phyloP scores from a whole-genome alignment of 2,113 vertebrate genomes.

The Carlito syrichta region DNA sequence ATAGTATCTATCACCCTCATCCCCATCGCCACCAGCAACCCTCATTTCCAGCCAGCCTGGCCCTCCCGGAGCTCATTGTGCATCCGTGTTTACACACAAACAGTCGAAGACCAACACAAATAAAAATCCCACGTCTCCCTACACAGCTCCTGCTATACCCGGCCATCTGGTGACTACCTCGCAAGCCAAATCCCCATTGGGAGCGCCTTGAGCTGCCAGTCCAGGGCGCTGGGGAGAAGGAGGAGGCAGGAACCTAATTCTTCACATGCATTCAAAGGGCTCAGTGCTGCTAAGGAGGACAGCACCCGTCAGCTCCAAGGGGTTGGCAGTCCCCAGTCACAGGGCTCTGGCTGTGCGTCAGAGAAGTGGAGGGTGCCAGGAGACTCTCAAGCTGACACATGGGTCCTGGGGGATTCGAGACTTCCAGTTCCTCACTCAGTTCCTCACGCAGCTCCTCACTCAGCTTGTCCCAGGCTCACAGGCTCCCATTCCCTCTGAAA shows the following conservation, averaged over 20 bases:
- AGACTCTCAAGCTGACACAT: neutral
- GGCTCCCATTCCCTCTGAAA: neutral
- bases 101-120: constrained; percentile 77
- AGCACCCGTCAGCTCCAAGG: neutral
- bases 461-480: neutral
- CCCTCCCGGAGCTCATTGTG: constrained; percentile 64
- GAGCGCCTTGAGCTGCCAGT: constrained; percentile 61
- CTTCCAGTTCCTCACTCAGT: neutral
- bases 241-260: neutral
- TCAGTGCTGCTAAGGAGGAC: neutral
- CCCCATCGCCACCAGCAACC: neutral
- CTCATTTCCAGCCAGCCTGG: constrained; percentile 36
- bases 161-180: constrained; percentile 75
- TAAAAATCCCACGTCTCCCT: constrained; percentile 77
- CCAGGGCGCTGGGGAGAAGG: constrained; percentile 47
- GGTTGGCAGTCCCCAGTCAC: neutral
- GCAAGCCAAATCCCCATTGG: constrained; percentile 70
- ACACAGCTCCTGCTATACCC: constrained; percentile 73
- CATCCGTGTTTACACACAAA: constrained; percentile 75
- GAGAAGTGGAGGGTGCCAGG: neutral
- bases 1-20: neutral
- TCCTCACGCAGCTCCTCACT: neutral
- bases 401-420: neutral
- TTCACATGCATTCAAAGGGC: neutral
- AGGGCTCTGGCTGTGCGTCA: neutral